Base-by-base conservation (phyloP, 30 jellyfish, hydroid and myxozoan genomes). In the Aurelia aurita region DNA sequence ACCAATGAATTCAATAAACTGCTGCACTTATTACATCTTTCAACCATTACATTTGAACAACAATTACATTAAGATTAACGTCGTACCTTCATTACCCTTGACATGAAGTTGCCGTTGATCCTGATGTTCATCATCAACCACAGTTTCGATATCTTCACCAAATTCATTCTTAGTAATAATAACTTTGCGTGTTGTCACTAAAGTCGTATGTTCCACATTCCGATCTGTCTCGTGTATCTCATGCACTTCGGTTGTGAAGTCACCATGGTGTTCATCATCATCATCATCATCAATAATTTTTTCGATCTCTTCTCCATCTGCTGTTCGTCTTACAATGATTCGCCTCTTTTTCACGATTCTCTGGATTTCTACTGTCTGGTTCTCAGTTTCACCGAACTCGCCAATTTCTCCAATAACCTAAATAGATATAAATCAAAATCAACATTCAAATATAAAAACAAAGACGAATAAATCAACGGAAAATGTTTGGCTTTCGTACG, bases 331-430 rank as follows among this genome's bases (percentile, higher is more conserved):
- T n/a, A 49, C 25, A 54, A 65, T 80, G 55, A 80, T 55, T 2
- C 90, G 84, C 53, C 90, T 51, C 74, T 80, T 80, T 49, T 80
- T 80, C 58, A 49, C 72, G 16, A 80, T 59, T 58, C 79, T 80
- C 44, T 80, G 90, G 9, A 80, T 66, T 65, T 80, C 90, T 14
- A 80, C 79, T 0, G 90, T 80, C 49, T 80, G 77, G 32, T 80
- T 80, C 3, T 65, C 83, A 51, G 82, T 46, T 57, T 66, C 90
- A 31, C 58, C 90, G 28, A 80, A 80, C 19, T 44, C 84, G 60
- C 90, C 90, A n/a, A 80, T 80, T 32, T 80, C 90, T 6, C 90
- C 90, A 28, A 80, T 80, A 5, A 80, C 90, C 90, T 80, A 29
- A n/a, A n/a, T 7, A 53, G 21, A 73, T 2, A 1, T 63, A 4